Conservation (phyloP, 2,797 vertebrate species). For the Lepus oiostolus region DNA sequence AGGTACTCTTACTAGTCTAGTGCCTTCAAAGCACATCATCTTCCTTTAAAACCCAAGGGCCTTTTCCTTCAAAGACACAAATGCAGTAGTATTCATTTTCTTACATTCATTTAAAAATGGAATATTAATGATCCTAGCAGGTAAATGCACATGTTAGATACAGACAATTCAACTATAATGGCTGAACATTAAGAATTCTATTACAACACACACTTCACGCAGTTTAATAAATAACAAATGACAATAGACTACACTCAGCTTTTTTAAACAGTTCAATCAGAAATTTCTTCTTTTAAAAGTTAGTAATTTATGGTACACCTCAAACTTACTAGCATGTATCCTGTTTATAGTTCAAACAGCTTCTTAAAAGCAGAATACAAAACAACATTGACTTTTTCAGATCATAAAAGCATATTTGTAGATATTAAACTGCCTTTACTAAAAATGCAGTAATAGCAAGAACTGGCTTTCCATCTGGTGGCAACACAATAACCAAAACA, state of each 20-base stretch:
- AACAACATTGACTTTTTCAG: constrained; percentile 54
- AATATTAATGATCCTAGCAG: constrained; percentile 86
- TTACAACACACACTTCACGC: constrained; percentile 87
- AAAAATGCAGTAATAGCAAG: background rate
- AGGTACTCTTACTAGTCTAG: constrained; percentile 80
- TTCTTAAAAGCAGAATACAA: constrained; percentile 75
- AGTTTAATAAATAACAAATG: constrained; percentile 90
- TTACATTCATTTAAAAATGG: constrained; percentile 86
- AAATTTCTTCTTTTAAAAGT: constrained; percentile 78
- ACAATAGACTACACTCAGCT: constrained; percentile 86
- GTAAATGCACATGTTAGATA: constrained; percentile 86
- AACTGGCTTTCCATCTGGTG: constrained; percentile 43
- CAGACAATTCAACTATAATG: constrained; percentile 84
- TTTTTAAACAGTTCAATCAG: constrained; percentile 83
- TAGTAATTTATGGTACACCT: constrained; percentile 80
- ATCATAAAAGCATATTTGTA: constrained; percentile 61
- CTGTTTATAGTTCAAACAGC: constrained; percentile 73
- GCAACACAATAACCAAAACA: constrained; percentile 22
- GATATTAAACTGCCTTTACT: constrained; percentile 49
- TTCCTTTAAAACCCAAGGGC: constrained; percentile 85
- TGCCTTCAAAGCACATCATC: constrained; percentile 79
- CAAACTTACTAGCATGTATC: constrained; percentile 74
- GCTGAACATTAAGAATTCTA: constrained; percentile 86
- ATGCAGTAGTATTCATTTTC: constrained; percentile 85
- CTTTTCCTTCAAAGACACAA: constrained; percentile 85